Conservation (phyloP, 2,113 vertebrate genomes). For the Tachycineta bicolor region DNA sequence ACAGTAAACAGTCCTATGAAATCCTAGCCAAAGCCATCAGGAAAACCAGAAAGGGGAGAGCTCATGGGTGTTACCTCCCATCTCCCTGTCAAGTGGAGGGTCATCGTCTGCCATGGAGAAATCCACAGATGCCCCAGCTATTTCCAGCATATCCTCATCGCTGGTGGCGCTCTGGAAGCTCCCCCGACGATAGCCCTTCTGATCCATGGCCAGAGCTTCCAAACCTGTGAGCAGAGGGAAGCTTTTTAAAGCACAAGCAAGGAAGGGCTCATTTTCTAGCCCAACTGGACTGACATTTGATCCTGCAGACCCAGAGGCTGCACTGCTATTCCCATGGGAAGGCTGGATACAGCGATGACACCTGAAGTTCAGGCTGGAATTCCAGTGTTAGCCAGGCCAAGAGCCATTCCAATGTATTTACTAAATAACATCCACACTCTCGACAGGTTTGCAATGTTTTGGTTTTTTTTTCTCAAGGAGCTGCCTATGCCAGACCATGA, state of each 20-base stretch:
- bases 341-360: fast-evolving
- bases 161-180: constrained; percentile 84
- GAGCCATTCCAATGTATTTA: neutral
- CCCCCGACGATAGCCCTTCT: constrained; percentile 75
- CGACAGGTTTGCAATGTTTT: neutral
- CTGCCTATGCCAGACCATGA: fast-evolving
- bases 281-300: neutral
- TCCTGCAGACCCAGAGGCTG: neutral
- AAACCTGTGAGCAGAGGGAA: neutral
- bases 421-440: neutral
- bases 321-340: neutral
- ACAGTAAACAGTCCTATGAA: neutral
- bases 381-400: neutral
- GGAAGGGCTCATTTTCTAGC: neutral
- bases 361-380: neutral
- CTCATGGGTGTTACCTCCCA: constrained; percentile 72
- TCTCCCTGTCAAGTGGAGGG: constrained; percentile 81
- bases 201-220: constrained; percentile 79
- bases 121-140: constrained; percentile 84
- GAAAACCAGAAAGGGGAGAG: fast-evolving
- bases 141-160: constrained; percentile 94
- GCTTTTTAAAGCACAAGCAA: neutral
- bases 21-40: neutral
- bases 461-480: neutral
- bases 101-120: constrained; percentile 85